These are phyloP conservation scores for Nothocercus julius DNA, from an alignment of 2,113 vertebrate genomes.

Conservation along the genomic window DNA sequence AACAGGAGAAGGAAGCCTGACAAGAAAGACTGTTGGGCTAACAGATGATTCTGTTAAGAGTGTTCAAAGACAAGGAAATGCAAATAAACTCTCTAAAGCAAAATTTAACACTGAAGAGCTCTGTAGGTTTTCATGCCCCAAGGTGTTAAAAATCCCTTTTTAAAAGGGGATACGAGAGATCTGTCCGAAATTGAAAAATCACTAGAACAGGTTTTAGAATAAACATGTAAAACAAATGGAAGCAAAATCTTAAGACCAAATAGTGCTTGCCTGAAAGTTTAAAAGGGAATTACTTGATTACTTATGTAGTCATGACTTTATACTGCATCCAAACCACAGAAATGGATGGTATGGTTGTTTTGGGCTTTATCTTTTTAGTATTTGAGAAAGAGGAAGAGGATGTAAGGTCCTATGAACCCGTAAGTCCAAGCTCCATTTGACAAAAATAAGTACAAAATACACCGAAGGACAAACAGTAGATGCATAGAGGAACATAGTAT, in stretches of 20 bases:
- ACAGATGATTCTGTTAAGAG: background rate
- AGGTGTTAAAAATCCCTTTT: background rate
- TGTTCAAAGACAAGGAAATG: constrained; percentile 9
- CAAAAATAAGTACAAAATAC: background rate
- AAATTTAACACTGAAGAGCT: background rate
- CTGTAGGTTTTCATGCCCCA: background rate
- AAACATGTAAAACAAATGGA: background rate
- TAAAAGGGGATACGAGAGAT: background rate
- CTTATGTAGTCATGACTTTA: background rate
- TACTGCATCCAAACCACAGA: background rate
- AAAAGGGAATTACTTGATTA: background rate
- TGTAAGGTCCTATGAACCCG: background rate
- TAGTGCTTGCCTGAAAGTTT: background rate
- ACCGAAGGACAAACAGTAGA: background rate
- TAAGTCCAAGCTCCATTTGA: background rate
- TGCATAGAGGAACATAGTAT: background rate
- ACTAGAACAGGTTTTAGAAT: background rate
- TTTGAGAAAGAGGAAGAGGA: background rate
- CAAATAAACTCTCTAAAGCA: background rate
- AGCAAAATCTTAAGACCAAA: background rate
- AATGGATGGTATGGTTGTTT: background rate
- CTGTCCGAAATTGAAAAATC: background rate
- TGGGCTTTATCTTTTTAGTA: accelerated
- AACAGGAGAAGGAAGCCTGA: background rate
- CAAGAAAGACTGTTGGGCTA: constrained; percentile 5